These are phyloP conservation scores for Haliclystus octoradiatus DNA, from an alignment of 30 jellyfish, hydroid and myxozoan genomes.

Conservation along the genomic window DNA sequence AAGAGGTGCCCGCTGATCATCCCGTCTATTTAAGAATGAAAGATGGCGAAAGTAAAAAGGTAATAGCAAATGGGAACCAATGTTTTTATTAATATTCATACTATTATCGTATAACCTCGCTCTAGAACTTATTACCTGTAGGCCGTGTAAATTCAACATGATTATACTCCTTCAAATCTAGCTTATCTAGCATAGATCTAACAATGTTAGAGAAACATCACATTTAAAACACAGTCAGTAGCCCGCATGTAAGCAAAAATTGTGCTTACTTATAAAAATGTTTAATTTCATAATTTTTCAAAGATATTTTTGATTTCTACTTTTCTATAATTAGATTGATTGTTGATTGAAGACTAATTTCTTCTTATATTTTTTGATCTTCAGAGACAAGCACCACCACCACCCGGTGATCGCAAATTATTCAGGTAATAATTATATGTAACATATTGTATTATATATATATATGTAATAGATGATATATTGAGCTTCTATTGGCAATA, in stretches of 20 bases:
- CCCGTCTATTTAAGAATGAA: conserved; percentile 36
- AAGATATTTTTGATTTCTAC: neutral
- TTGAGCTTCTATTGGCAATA: neutral
- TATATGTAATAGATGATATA: neutral
- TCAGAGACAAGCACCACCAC: conserved; percentile 1
- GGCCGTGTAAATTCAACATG: too few species aligned
- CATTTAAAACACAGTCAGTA: conserved; percentile 4
- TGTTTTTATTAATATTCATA: too few species aligned
- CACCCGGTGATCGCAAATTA: conserved; percentile 34
- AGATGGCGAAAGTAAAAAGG: conserved; percentile 49
- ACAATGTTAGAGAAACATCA: too few species aligned
- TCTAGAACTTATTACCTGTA: too few species aligned
- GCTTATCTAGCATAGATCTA: too few species aligned
- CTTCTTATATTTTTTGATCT: neutral
- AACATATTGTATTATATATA: neutral
- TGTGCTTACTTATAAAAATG: neutral
- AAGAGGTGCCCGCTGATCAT: conserved; percentile 49
- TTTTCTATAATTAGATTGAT: neutral
- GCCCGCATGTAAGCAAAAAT: neutral
- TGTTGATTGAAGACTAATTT: neutral
- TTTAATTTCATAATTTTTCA: neutral
- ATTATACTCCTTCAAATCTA: too few species aligned
- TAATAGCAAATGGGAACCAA: neutral
- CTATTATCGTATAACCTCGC: too few species aligned
- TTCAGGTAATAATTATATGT: too few species aligned